Evolutionary conservation across 2,888 invertebrate species (phyloP).

Genomic region (Disparrhopalites patrizii): DNA sequence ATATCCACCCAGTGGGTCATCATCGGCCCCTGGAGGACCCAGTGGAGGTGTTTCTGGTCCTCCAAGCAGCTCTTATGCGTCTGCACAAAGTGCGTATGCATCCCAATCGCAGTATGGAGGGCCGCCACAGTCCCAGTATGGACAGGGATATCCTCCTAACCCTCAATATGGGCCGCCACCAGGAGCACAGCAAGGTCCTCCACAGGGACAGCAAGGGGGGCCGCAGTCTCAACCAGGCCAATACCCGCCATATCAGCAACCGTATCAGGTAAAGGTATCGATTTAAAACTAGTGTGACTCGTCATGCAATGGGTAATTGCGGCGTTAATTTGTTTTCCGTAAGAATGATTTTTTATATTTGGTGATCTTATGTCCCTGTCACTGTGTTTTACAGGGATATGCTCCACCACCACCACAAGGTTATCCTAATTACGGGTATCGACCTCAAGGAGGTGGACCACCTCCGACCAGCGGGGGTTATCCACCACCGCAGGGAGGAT

Average conservation of each 20-base stretch:
- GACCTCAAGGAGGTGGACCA: constrained; percentile 20
- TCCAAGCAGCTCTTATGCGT: constrained; percentile 31
- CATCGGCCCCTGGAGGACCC: constrained; percentile 48
- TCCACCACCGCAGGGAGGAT: constrained; percentile 19
- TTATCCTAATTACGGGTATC: constrained; percentile 37
- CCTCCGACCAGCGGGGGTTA: constrained; percentile 23
- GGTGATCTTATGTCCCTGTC: neutral
- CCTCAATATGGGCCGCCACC: constrained; percentile 29
- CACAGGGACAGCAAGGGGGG: constrained; percentile 40
- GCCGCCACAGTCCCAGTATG: constrained; percentile 39
- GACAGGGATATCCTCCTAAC: constrained; percentile 44
- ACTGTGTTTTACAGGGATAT: constrained; percentile 33
- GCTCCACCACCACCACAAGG: constrained; percentile 40
- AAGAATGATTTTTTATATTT: neutral
- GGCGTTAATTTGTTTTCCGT: neutral
- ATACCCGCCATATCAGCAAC: constrained; percentile 51
- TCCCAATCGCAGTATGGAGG: constrained; percentile 16
- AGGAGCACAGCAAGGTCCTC: constrained; percentile 49
- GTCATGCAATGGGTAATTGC: neutral
- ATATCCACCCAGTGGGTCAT: constrained; percentile 56
- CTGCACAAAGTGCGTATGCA: constrained; percentile 26
- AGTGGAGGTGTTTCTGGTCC: constrained; percentile 25
- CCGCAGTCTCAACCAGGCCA: constrained; percentile 45
- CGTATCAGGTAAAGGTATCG: constrained; percentile 54
- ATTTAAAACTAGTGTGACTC: neutral